phyloP scores from a whole-genome alignment of 2,888 invertebrate species.

The Drosophila mettleri region DNA sequence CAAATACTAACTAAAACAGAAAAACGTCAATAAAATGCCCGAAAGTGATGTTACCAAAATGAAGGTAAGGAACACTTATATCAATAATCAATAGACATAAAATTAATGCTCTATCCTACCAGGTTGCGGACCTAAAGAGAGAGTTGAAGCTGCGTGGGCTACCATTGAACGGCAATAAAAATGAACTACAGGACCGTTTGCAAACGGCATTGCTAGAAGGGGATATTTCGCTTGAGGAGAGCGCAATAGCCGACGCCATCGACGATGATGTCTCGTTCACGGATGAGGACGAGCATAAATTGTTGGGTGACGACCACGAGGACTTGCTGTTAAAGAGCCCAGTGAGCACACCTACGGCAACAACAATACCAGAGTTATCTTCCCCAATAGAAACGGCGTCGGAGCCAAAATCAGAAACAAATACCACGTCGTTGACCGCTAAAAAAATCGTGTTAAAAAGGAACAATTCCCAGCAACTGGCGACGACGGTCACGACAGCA shows the following conservation, averaged over 20 bases:
- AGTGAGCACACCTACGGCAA: constrained; percentile 64
- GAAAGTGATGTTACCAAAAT: constrained; percentile 84
- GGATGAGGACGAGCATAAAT: constrained; percentile 85
- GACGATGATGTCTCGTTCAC: constrained; percentile 86
- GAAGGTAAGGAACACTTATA: constrained; percentile 73
- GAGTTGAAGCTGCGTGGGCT: constrained; percentile 93
- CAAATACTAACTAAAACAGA: constrained; percentile 16
- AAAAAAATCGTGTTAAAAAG: constrained; percentile 83
- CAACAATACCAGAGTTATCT: constrained; percentile 40
- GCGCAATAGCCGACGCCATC: constrained; percentile 85
- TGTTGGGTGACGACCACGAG: constrained; percentile 82
- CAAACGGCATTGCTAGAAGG: constrained; percentile 87
- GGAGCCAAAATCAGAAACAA: constrained; percentile 25
- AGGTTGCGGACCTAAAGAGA: constrained; percentile 94
- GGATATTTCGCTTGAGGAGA: constrained; percentile 83
- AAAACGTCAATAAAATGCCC: constrained; percentile 73
- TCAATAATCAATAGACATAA: neutral
- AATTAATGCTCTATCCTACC: neutral
- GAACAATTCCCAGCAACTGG: constrained; percentile 70
- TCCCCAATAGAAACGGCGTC: neutral
- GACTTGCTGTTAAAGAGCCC: constrained; percentile 80
- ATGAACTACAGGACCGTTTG: constrained; percentile 91
- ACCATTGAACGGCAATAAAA: constrained; percentile 91
- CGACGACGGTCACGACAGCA: constrained; percentile 23
- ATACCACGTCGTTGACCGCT: constrained; percentile 38